These are phyloP conservation scores for Yponomeuta cagnagella DNA, from an alignment of 2,888 invertebrate species.

Conservation along the genomic window DNA sequence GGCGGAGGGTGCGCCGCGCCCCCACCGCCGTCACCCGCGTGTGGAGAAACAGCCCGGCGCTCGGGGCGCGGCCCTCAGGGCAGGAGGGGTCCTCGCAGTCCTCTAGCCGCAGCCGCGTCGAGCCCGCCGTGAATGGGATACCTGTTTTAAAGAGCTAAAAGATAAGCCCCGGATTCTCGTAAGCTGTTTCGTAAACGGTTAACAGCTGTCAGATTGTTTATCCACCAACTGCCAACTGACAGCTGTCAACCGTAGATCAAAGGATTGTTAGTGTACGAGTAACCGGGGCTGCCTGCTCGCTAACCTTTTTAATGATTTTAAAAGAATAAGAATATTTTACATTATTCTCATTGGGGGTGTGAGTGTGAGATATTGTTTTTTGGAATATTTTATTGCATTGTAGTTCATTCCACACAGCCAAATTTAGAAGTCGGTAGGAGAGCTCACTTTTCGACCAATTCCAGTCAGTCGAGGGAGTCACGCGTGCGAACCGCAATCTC, in stretches of 20 bases:
- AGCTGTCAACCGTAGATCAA: too few species aligned
- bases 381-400: too few species aligned
- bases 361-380: too few species aligned
- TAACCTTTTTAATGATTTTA: too few species aligned
- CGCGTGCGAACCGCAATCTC: slow-evolving; percentile 42
- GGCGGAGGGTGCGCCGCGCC: slow-evolving; percentile 33
- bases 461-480: slow-evolving; percentile 42
- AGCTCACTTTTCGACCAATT: slow-evolving; percentile 54
- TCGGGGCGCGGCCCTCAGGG: background rate
- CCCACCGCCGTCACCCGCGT: slow-evolving; percentile 37
- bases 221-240: too few species aligned
- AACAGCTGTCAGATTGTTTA: too few species aligned
- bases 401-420: too few species aligned
- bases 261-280: too few species aligned
- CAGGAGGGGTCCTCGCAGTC: slow-evolving; percentile 23
- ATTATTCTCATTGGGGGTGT: background rate
- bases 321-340: background rate
- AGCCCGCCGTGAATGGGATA: slow-evolving; percentile 40
- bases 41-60: slow-evolving; percentile 26
- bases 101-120: slow-evolving; percentile 36
- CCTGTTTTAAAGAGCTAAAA: slow-evolving; percentile 29
- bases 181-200: too few species aligned
- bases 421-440: background rate
- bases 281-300: too few species aligned
- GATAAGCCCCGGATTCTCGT: too few species aligned